phyloP scores from a whole-genome alignment of 2,797 vertebrate genomes.

The Sebastes umbrosus region DNA sequence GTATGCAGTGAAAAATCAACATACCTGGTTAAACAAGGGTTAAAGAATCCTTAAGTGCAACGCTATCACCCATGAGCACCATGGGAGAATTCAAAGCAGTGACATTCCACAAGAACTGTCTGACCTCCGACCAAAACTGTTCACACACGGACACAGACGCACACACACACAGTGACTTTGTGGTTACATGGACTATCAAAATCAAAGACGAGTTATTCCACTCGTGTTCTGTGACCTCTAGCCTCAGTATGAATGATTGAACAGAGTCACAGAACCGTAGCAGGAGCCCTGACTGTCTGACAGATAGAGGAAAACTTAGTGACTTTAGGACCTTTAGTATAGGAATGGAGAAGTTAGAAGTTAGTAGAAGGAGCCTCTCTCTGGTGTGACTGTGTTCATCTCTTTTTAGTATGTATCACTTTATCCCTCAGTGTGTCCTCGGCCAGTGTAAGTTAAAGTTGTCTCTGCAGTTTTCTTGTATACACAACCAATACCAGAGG shows the following conservation, averaged over 20 bases:
- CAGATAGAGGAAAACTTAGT: slow-evolving; percentile 45
- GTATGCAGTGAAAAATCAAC: not conserved
- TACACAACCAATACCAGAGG: not conserved
- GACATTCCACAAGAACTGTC: slow-evolving; percentile 34
- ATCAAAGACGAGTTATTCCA: slow-evolving; percentile 72
- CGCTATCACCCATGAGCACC: slow-evolving; percentile 3
- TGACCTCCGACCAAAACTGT: slow-evolving; percentile 38
- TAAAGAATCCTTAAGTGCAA: slow-evolving; percentile 18
- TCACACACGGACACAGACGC: slow-evolving; percentile 4
- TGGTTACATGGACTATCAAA: slow-evolving; percentile 35
- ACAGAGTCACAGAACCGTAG: slow-evolving; percentile 57
- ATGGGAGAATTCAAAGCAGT: slow-evolving; percentile 42
- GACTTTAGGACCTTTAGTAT: slow-evolving; percentile 53
- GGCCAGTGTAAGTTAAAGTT: not conserved
- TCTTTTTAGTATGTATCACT: not conserved
- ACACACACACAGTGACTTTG: slow-evolving; percentile 21
- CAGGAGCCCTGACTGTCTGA: slow-evolving; percentile 44
- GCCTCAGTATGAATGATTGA: slow-evolving; percentile 71
- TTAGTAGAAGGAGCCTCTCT: not conserved
- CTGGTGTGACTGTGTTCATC: not conserved
- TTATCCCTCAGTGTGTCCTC: not conserved
- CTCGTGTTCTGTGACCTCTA: slow-evolving; percentile 61
- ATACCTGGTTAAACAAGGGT: slow-evolving; percentile 1
- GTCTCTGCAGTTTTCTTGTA: not conserved
- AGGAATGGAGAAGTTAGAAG: slow-evolving; percentile 17